Evolutionary conservation across 2,888 invertebrate species (phyloP).

Genomic region (Linnaemya vulpina): DNA sequence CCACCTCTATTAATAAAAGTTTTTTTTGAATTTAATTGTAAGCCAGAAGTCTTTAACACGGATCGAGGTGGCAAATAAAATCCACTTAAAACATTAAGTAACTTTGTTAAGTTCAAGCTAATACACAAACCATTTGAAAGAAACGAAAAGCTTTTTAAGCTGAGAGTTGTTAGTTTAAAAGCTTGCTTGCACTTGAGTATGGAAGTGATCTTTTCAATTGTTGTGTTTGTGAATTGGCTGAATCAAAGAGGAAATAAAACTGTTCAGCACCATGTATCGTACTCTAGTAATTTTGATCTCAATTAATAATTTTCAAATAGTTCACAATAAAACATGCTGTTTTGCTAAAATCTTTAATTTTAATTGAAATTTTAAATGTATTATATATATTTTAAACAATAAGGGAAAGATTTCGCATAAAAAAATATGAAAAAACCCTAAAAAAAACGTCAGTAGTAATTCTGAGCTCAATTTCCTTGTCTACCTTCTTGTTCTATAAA

Average conservation of each 20-base stretch:
- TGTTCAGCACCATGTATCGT: background rate
- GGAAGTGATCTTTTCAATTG: background rate
- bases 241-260: background rate
- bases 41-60: background rate
- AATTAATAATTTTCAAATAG: no score
- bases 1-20: background rate
- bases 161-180: background rate
- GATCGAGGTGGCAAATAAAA: background rate
- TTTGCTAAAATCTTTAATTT: no score
- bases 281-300: no score
- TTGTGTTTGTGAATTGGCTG: background rate
- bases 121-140: constrained; percentile 33
- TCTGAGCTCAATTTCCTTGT: no score
- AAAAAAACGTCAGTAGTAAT: no score
- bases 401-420: no score
- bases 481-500: background rate
- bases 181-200: background rate
- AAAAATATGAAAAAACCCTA: no score
- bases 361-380: no score
- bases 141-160: background rate
- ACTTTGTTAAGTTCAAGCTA: background rate
- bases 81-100: background rate
- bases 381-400: no score
- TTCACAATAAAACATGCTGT: no score
- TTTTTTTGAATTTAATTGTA: background rate